Evolutionary conservation across 1,140 invertebrate species (phyloP), one percentile per base, ranked within the genome.

Genomic region (Battus philenor): DNA sequence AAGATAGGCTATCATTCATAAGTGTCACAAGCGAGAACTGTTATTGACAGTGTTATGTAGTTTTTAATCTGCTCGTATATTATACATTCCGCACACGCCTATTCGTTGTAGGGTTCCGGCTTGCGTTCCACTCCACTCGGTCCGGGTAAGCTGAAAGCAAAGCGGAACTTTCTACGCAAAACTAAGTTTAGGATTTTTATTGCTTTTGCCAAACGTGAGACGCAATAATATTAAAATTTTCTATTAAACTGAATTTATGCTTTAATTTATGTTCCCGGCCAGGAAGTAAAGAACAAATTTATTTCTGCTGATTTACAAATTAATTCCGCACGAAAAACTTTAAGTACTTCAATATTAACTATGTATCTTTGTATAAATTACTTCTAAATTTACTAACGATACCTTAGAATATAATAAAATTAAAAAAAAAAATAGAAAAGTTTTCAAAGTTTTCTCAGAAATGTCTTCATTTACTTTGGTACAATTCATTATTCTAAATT

Each of bases 1-100:
- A n/a, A n/a, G n/a, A n/a, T n/a, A n/a, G n/a, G n/a, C n/a, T n/a
- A n/a, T n/a, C n/a, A n/a, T n/a, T n/a, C n/a, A n/a, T 17, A 39
- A 31, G 38, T 36, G 16, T 10, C 22, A 41, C 36, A 27, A 39
- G 32, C 43, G 36, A 24, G n/a, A 46, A 8, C 55, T 84, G 75
- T 22, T 70, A 71, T 81, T 74, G 75, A 81, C 76, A 79, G 58
- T 73, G 62, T 75, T 74, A 62, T 72, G 59, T 78, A 81, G 77
- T 80, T 84, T 84, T 84, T 84, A 84, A 84, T 84, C 73, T 79
- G 56, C 70, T 63, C 53, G 68, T 69, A 64, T 78, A 81, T 84
- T 84, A 84, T 84, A 65, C 77, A 84, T 84, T 79, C 80, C 58
- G 69, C 52, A 74, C 80, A 84, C 80, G 77, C 80, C 80, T 65